Evolutionary conservation across 92 coral and sea anemone species (phyloP), one percentile per base, ranked within the genome.

Genomic region (Epizoanthus rinbou): DNA sequence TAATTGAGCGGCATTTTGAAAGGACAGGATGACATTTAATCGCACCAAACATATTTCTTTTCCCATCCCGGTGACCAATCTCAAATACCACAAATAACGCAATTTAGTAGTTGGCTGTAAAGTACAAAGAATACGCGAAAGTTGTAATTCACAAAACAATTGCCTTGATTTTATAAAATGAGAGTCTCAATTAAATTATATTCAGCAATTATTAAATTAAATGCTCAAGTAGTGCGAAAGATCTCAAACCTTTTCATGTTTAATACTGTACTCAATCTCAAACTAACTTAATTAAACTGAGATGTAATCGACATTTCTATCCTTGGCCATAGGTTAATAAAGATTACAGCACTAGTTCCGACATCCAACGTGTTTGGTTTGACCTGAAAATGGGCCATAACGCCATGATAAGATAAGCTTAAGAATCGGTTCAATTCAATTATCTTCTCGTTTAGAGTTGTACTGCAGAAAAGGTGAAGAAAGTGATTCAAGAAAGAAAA

Each of bases 1-100:
- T 60, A 62, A 62, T 71, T 71, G 33, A 71, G 58, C 53, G 28
- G 76, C 18, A 17, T 47, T 71, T n/a, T 60, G 82, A 78, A 78
- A 59, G 13, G 69, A 5, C 37, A n/a, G 23, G 45, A 41, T 62
- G 69, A 37, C 69, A 23, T 58, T 28, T 16, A 24, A 16, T 28
- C 8, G 35, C 21, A 16, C 5, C 43, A 24, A 6, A 33, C 72
- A 24, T 67, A 33, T 67, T 28, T n/a, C 72, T 28, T 67, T 67
- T 67, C 72, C 39, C 50, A 67, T 41, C 72, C 5, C 11, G 18
- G 19, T 18, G 47, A 28, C 47, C 2, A 28, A 9, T 33, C n/a
- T 67, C 72, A 8, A 67, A 4, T 13, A 16, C 39, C 21, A 67
- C 50, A 67, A 24, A 67, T 33, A 67, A 33, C 72, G 33, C 41